Conservation (phyloP, 2,113 vertebrate genomes). For the Gorsachius goisagi region DNA sequence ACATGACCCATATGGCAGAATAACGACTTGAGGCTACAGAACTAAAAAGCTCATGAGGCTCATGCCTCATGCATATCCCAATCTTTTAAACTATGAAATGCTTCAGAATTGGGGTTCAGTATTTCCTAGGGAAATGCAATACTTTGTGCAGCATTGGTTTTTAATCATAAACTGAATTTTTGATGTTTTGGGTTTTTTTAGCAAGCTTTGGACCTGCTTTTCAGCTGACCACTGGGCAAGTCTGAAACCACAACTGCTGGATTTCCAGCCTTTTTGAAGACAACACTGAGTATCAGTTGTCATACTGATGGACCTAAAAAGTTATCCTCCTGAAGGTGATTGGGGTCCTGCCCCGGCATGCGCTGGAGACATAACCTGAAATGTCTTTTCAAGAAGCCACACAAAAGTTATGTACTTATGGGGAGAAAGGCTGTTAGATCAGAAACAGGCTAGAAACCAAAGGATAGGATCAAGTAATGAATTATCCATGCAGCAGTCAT, state of each 20-base stretch:
- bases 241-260: background rate
- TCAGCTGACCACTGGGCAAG: background rate
- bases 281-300: background rate
- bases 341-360: background rate
- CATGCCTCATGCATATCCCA: background rate
- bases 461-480: background rate
- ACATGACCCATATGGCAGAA: background rate
- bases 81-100: background rate
- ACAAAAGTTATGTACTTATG: accelerated
- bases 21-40: background rate
- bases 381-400: background rate
- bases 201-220: background rate
- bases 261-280: background rate
- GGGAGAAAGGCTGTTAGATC: background rate
- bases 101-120: background rate
- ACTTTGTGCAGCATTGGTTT: background rate
- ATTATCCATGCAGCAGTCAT: background rate
- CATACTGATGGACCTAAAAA: background rate
- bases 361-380: background rate
- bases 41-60: background rate
- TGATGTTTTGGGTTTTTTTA: background rate
- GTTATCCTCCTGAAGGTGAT: background rate
- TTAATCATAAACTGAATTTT: background rate
- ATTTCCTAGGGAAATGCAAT: background rate
- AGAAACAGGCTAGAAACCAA: background rate